These are phyloP conservation scores for Acanthurus tractus DNA, from an alignment of 2,797 vertebrate species.

Conservation along the genomic window DNA sequence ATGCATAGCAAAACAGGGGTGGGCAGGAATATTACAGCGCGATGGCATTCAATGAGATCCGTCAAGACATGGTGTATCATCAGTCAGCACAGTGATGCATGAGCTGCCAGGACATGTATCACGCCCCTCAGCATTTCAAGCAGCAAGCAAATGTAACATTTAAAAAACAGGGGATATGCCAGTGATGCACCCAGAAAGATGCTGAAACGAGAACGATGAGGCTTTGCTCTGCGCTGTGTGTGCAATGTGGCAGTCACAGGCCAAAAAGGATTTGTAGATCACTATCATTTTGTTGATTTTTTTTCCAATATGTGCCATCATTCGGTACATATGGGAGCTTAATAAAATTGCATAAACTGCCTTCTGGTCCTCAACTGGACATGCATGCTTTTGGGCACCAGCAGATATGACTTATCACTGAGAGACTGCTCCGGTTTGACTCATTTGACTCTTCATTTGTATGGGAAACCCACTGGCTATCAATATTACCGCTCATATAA, in stretches of 20 bases:
- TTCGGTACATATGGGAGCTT: conserved; percentile 8
- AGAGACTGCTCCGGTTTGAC: conserved; percentile 48
- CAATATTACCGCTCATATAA: conserved; percentile 65
- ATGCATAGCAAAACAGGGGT: conserved; percentile 40
- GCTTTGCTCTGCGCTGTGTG: not conserved
- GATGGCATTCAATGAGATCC: conserved; percentile 32
- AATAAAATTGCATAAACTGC: not conserved
- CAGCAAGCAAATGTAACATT: conserved; percentile 26
- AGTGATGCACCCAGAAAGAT: conserved; percentile 3
- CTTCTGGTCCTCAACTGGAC: conserved; percentile 3
- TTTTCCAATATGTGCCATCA: not conserved
- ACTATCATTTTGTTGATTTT: conserved; percentile 17
- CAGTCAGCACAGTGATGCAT: conserved; percentile 51
- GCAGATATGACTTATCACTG: conserved; percentile 48
- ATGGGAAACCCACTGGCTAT: conserved; percentile 65
- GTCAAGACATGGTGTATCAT: conserved; percentile 55
- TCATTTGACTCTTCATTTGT: conserved; percentile 68
- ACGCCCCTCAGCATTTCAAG: conserved; percentile 44
- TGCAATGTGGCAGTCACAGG: not conserved
- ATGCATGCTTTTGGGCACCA: conserved; percentile 14
- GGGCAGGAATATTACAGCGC: conserved; percentile 39
- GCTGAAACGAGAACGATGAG: conserved; percentile 16
- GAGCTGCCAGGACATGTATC: conserved; percentile 42
- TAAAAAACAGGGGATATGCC: conserved; percentile 18
- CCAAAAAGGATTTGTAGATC: conserved; percentile 1